phyloP scores from a whole-genome alignment of 2,797 vertebrate species.

The Sciurus vulgaris region DNA sequence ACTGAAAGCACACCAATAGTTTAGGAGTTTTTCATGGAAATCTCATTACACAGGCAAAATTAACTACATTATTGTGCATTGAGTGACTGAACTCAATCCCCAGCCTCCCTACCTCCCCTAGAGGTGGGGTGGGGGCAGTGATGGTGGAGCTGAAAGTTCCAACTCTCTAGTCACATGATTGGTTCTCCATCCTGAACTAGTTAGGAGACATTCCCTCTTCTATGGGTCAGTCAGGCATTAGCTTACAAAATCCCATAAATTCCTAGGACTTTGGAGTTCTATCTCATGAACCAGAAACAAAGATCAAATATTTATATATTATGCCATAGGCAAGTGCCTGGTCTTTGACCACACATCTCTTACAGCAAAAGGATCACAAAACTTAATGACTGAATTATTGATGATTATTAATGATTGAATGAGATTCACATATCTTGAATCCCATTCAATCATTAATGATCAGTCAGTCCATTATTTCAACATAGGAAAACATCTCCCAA shows the following conservation, averaged over 20 bases:
- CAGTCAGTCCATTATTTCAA: background rate
- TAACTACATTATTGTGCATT: background rate
- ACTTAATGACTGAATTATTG: background rate
- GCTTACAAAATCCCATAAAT: background rate
- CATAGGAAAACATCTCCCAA: background rate
- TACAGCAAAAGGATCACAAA: background rate
- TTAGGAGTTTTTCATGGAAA: background rate
- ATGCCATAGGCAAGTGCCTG: background rate
- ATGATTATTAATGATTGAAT: no score
- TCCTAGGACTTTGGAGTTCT: background rate
- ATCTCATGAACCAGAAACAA: background rate
- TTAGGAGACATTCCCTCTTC: background rate
- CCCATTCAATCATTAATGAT: background rate
- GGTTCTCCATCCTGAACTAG: background rate
- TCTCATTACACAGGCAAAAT: background rate
- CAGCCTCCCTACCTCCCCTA: background rate
- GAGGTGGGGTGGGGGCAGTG: background rate
- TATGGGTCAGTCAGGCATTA: background rate
- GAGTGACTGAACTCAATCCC: no score
- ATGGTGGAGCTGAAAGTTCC: no score
- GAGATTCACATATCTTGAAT: background rate
- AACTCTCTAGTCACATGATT: no score
- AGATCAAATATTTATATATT: background rate
- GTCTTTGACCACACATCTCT: background rate
- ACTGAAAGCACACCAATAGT: background rate